Percentiles rank a stretch among this genome's conserved stretches.
phyloP scores from a whole-genome alignment of 2,113 vertebrate genomes.

The Cariama cristata region DNA sequence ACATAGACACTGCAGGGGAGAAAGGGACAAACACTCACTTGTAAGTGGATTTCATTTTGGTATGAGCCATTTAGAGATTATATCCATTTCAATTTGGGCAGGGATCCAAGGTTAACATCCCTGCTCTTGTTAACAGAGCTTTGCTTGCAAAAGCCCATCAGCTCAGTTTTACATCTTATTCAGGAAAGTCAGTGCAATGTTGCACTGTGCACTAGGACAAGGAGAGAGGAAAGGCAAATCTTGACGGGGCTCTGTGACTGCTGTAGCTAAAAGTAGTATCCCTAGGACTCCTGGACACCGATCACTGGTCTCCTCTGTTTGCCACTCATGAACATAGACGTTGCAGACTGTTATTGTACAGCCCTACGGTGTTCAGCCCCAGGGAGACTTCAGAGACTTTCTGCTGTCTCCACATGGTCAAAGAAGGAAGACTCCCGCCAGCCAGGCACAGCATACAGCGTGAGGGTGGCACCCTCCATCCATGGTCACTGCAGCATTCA shows the following conservation, averaged over 20 bases:
- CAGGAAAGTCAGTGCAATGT: background rate
- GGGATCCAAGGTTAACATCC: conserved; percentile 55
- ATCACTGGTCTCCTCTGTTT: background rate
- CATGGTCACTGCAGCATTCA: background rate
- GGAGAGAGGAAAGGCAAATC: background rate
- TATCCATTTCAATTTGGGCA: conserved; percentile 58
- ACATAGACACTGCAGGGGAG: background rate
- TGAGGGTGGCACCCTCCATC: background rate
- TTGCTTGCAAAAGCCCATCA: conserved; percentile 9
- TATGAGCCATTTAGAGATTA: conserved; percentile 59
- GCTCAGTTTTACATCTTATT: conserved; percentile 16
- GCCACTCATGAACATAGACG: background rate
- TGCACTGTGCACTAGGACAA: background rate
- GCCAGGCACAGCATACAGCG: background rate
- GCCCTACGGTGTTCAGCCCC: background rate
- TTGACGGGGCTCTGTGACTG: background rate
- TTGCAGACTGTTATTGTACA: background rate
- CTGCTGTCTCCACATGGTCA: rapidly evolving
- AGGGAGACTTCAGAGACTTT: background rate
- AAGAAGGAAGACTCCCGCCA: background rate
- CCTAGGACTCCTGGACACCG: background rate
- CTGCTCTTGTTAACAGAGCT: conserved; percentile 26
- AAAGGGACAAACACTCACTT: background rate
- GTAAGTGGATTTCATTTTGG: conserved; percentile 42
- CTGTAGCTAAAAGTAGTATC: background rate